These are phyloP conservation scores for Pogonophryne albipinna DNA, from an alignment of 2,797 vertebrate species.

Conservation along the genomic window DNA sequence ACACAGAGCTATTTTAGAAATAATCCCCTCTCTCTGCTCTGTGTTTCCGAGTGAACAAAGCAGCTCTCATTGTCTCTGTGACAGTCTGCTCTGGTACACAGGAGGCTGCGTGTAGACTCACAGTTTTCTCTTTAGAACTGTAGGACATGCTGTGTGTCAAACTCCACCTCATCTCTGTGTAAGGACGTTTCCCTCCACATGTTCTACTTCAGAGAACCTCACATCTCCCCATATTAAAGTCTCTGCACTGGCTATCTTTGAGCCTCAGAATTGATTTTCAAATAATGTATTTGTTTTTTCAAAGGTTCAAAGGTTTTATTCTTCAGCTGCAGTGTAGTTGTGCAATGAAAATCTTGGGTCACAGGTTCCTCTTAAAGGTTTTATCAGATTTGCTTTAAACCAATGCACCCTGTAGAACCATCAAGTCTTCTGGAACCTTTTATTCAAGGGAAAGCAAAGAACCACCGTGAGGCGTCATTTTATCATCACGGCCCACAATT, in stretches of 20 bases:
- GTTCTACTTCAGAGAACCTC: background rate
- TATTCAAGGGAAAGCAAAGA: too few species aligned
- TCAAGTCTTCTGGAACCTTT: too few species aligned
- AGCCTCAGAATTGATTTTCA: too few species aligned
- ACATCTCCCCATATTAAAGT: background rate
- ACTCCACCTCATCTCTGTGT: slow-evolving; percentile 32
- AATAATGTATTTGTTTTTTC: too few species aligned
- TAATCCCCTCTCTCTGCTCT: slow-evolving; percentile 69
- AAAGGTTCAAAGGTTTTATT: too few species aligned
- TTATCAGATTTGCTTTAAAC: too few species aligned
- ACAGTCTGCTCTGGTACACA: slow-evolving; percentile 66
- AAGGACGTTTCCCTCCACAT: slow-evolving; percentile 11
- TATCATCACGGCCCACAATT: too few species aligned
- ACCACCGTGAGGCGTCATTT: too few species aligned
- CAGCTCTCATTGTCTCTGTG: slow-evolving; percentile 60
- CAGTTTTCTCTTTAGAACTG: slow-evolving; percentile 64
- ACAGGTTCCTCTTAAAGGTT: too few species aligned
- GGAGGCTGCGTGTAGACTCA: slow-evolving; percentile 44
- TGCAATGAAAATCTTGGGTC: too few species aligned
- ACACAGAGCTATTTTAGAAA: slow-evolving; percentile 76
- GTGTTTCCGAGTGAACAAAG: slow-evolving; percentile 62
- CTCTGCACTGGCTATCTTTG: background rate
- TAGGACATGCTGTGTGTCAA: slow-evolving; percentile 41
- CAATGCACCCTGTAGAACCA: too few species aligned
- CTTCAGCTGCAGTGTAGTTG: too few species aligned